These are phyloP conservation scores for Herminia tarsipennalis DNA, from an alignment of 2,888 invertebrate genomes.

Conservation along the genomic window DNA sequence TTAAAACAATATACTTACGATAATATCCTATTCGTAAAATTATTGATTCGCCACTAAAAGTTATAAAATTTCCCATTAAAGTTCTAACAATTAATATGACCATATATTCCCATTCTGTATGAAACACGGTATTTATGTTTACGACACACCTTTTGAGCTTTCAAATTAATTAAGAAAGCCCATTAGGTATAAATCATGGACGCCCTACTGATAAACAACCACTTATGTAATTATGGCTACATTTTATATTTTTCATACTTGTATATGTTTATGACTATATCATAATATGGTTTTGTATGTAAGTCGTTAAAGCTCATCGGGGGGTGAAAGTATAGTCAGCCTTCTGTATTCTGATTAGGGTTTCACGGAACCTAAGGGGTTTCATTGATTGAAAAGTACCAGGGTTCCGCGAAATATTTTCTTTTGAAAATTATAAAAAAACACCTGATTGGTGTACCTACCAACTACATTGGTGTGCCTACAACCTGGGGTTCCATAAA, in stretches of 20 bases:
- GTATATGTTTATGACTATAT: neutral
- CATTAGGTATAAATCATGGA: constrained; percentile 38
- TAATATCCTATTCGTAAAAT: neutral
- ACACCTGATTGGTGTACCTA: too few relatives aligned
- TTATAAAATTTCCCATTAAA: constrained; percentile 4
- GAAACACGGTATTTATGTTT: neutral
- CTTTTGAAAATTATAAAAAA: too few relatives aligned
- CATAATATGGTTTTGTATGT: too few relatives aligned
- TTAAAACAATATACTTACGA: neutral
- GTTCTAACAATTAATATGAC: constrained; percentile 8
- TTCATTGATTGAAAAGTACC: too few relatives aligned
- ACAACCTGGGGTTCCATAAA: too few relatives aligned
- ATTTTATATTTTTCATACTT: neutral
- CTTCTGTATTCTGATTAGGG: too few relatives aligned
- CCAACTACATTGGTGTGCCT: too few relatives aligned
- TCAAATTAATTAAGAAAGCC: constrained; percentile 33
- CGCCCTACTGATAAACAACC: constrained; percentile 32
- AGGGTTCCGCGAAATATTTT: too few relatives aligned
- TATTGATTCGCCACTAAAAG: neutral
- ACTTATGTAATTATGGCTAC: constrained; percentile 39
- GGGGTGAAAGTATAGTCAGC: too few relatives aligned
- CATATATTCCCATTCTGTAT: constrained; percentile 9
- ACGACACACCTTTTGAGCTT: constrained; percentile 21
- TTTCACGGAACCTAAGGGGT: too few relatives aligned
- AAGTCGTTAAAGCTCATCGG: too few relatives aligned